Evolutionary conservation across 2,113 vertebrate species (phyloP).

Genomic region (Psilopogon haemacephalus): DNA sequence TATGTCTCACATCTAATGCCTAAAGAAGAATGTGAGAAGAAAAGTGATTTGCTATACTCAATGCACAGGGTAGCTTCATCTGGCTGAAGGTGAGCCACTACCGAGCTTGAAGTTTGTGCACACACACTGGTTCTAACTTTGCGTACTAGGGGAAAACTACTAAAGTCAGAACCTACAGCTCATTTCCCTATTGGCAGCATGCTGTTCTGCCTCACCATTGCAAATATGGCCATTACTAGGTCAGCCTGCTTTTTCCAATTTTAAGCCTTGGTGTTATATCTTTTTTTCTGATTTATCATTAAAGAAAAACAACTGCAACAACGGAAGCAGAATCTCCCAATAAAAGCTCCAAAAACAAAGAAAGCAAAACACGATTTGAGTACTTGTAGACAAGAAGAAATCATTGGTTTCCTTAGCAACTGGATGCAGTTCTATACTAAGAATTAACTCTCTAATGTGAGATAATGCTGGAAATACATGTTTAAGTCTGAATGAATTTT

Average conservation of each 20-base stretch:
- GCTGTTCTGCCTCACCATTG: background rate
- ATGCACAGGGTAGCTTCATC: background rate
- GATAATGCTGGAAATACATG: constrained; percentile 50
- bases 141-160: background rate
- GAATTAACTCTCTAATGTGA: constrained; percentile 70
- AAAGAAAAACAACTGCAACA: background rate
- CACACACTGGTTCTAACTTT: background rate
- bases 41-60: background rate
- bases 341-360: constrained; percentile 22
- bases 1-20: background rate
- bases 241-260: background rate
- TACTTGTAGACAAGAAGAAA: constrained; percentile 44
- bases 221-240: background rate
- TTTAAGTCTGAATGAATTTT: constrained; percentile 36
- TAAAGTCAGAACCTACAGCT: background rate
- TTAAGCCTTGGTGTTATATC: background rate
- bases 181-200: background rate
- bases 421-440: constrained; percentile 54
- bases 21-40: background rate
- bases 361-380: constrained; percentile 23
- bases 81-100: background rate
- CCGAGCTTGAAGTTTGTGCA: background rate
- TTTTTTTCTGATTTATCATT: background rate
- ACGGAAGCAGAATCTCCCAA: background rate
- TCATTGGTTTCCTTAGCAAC: constrained; percentile 67